Evolutionary conservation across 2,797 vertebrate species (phyloP), one percentile per base, ranked within the genome.

Genomic region (Anisognathus igniventris): DNA sequence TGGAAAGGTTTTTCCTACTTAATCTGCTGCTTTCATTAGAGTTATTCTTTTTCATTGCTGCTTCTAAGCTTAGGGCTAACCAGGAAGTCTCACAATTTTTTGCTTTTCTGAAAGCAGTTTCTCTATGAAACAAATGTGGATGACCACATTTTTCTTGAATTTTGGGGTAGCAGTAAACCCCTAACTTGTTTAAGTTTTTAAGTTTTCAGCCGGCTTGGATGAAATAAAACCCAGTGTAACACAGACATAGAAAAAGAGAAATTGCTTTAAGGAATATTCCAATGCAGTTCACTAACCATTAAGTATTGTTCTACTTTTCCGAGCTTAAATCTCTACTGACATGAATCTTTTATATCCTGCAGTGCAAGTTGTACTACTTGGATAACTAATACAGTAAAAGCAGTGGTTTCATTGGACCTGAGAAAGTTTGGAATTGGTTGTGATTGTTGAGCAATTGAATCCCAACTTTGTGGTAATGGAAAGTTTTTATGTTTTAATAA

Each of bases 271-370:
- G 82, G 71, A 94, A 83, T 74, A 95, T 95, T 94, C 47, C 73
- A 87, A 4, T 80, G 72, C 66, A 88, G 87, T 88, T 96, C 93
- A 91, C 79, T 94, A 94, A 72, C 47, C 85, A 92, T 95, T 91
- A 95, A 88, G 60, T 94, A 90, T 94, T 8, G 9, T 94, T 96
- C 88, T 86, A 71, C 86, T 90, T 93, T 84, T 10, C 21, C 79
- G 77, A 93, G 37, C 62, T 93, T 93, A 95, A 87, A 92, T 96
- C 88, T 96, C 88, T 88, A 57, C 86, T 95, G 90, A 86, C 72
- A 75, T 89, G 64, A 94, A 94, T 95, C 75, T 94, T 96, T 96
- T 92, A 93, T 96, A 56, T 94, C 68, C 62, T 86, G 75, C 86
- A 95, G 86, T 93, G 83, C 48, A 71, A 86, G 66, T n/a, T 94